phyloP scores from a whole-genome alignment of 2,888 invertebrate genomes.

The Epistrophe eligans region DNA sequence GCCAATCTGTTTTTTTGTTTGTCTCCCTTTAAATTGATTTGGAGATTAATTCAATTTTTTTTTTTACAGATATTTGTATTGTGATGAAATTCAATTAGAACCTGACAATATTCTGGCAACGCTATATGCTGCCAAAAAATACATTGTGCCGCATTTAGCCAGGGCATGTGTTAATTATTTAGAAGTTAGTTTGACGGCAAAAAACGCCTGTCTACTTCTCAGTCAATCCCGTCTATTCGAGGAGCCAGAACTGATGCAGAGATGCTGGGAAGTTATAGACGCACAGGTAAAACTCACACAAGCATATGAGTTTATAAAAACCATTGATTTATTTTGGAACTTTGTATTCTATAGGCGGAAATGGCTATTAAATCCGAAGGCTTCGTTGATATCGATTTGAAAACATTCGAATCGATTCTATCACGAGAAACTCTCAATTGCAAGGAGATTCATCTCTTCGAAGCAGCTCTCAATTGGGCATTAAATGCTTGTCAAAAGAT shows the following conservation, averaged over 20 bases:
- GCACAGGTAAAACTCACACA: slow-evolving; percentile 89
- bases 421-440: slow-evolving; percentile 97
- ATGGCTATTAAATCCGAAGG: slow-evolving; percentile 98
- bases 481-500: slow-evolving; percentile 94
- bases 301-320: neutral
- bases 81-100: slow-evolving; percentile 97
- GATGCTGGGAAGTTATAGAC: slow-evolving; percentile 99
- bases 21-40: neutral
- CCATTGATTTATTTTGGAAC: neutral
- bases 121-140: slow-evolving; percentile 97
- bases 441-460: slow-evolving; percentile 95
- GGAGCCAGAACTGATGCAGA: slow-evolving; percentile 97
- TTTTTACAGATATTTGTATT: slow-evolving; percentile 94
- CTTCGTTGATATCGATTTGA: slow-evolving; percentile 97
- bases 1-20: neutral
- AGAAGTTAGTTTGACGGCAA: slow-evolving; percentile 97
- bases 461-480: slow-evolving; percentile 97
- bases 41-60: neutral
- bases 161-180: slow-evolving; percentile 97
- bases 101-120: slow-evolving; percentile 97
- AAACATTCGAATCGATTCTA: slow-evolving; percentile 95
- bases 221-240: slow-evolving; percentile 98
- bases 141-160: slow-evolving; percentile 97
- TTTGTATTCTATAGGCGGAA: slow-evolving; percentile 87
- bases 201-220: slow-evolving; percentile 97